Evolutionary conservation across 2,113 vertebrate species (phyloP).

Genomic region (Lipophrys pholis): DNA sequence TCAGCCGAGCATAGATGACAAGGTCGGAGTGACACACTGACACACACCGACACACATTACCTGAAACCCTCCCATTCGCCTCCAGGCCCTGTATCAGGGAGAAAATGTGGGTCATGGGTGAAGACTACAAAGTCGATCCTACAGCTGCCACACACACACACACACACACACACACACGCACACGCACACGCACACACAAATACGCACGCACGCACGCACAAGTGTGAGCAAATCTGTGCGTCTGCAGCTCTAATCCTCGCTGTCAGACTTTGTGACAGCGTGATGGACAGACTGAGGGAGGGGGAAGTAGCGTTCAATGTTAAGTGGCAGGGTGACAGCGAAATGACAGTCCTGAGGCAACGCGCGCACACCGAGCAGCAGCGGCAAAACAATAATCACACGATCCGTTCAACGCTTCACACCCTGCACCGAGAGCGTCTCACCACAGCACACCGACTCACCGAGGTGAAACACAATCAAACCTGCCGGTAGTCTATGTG

Average conservation of each 20-base stretch:
- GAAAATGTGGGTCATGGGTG: constrained; percentile 59
- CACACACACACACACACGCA: not conserved
- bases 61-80: constrained; percentile 56
- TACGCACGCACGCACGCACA: no score
- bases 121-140: constrained; percentile 46
- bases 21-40: constrained; percentile 62
- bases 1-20: constrained; percentile 52
- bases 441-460: not conserved
- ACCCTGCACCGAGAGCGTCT: constrained; percentile 2
- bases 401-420: constrained; percentile 19
- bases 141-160: not conserved
- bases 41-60: constrained; percentile 59
- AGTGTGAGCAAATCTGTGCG: constrained; percentile 19
- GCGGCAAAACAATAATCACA: constrained; percentile 56
- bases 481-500: not conserved
- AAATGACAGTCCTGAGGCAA: constrained; percentile 63
- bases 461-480: not conserved
- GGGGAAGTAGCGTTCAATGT: constrained; percentile 42
- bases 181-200: no score
- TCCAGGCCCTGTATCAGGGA: constrained; percentile 15
- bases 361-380: not conserved
- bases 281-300: constrained; percentile 64
- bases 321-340: constrained; percentile 68
- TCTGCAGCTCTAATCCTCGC: constrained; percentile 60
- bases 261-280: constrained; percentile 60